These are phyloP conservation scores for Coracias cyanogaster DNA, from an alignment of 2,797 vertebrate genomes.

Conservation along the genomic window DNA sequence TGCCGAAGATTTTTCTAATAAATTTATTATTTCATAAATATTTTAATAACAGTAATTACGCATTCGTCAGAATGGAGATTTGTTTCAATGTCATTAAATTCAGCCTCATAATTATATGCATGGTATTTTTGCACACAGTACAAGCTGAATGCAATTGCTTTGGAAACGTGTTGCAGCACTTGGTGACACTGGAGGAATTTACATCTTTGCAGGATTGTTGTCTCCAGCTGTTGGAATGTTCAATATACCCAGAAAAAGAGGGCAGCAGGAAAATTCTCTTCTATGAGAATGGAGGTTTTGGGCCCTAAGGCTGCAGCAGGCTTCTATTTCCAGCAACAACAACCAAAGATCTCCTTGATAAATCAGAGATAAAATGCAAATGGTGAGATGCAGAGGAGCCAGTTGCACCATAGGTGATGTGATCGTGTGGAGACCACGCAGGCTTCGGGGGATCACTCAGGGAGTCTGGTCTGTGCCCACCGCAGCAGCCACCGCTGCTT, in stretches of 20 bases:
- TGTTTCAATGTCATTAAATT: conserved; percentile 1
- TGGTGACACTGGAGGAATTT: background rate
- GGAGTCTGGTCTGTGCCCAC: background rate
- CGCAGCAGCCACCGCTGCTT: accelerated
- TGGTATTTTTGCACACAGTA: background rate
- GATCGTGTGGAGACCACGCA: accelerated
- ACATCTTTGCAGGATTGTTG: background rate
- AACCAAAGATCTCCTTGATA: too few species aligned
- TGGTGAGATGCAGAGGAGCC: background rate
- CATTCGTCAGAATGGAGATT: conserved; percentile 26
- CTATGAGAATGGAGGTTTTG: background rate
- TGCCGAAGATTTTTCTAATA: background rate
- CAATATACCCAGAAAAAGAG: background rate
- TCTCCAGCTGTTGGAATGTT: background rate
- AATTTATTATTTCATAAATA: conserved; percentile 43
- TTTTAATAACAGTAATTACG: conserved; percentile 35
- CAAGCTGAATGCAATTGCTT: background rate
- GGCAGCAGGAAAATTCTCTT: background rate
- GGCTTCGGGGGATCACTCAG: background rate
- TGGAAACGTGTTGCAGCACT: background rate
- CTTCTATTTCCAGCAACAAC: background rate
- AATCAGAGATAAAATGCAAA: background rate
- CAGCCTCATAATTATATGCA: background rate
- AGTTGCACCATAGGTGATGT: background rate
- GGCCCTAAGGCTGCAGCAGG: background rate